phyloP scores from a whole-genome alignment of 2,113 vertebrate genomes.

The Chaetodon auriga region DNA sequence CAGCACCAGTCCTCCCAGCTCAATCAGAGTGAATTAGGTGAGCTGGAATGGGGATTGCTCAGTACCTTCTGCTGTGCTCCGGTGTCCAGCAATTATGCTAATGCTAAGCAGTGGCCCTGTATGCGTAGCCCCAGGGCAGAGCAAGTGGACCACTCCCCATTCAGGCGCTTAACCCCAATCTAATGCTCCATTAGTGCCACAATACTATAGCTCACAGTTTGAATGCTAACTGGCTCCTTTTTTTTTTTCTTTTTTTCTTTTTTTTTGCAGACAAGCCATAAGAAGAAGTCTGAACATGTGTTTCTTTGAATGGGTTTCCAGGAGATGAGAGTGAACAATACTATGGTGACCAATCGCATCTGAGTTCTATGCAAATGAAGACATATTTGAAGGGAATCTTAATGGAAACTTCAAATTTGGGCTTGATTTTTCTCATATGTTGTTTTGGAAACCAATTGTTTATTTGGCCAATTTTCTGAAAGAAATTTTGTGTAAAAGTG shows the following conservation, averaged over 20 bases:
- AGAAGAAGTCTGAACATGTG: slow-evolving; percentile 68
- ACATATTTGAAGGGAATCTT: background rate
- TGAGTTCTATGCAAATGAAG: slow-evolving; percentile 38
- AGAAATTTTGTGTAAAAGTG: background rate
- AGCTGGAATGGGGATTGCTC: slow-evolving; percentile 62
- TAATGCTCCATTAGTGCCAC: slow-evolving; percentile 82
- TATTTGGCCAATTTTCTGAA: too few species aligned
- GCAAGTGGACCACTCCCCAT: slow-evolving; percentile 76
- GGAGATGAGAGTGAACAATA: slow-evolving; percentile 49
- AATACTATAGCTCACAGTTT: slow-evolving; percentile 70
- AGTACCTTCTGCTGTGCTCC: slow-evolving; percentile 65
- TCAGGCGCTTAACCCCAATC: slow-evolving; percentile 83
- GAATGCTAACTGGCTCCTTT: slow-evolving; percentile 67
- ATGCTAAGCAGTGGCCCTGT: slow-evolving; percentile 65
- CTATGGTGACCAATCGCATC: slow-evolving; percentile 27
- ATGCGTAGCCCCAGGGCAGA: slow-evolving; percentile 69
- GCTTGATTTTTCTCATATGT: slow-evolving; percentile 13
- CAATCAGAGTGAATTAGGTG: slow-evolving; percentile 75
- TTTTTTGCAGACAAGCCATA: slow-evolving; percentile 27
- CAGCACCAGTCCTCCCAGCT: slow-evolving; percentile 67
- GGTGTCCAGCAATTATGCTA: slow-evolving; percentile 83
- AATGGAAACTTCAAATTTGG: background rate
- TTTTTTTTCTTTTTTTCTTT: background rate
- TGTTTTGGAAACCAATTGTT: background rate
- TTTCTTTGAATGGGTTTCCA: slow-evolving; percentile 57